Evolutionary conservation across 1,140 invertebrate species (phyloP).

Genomic region (Epicauta chinensis): DNA sequence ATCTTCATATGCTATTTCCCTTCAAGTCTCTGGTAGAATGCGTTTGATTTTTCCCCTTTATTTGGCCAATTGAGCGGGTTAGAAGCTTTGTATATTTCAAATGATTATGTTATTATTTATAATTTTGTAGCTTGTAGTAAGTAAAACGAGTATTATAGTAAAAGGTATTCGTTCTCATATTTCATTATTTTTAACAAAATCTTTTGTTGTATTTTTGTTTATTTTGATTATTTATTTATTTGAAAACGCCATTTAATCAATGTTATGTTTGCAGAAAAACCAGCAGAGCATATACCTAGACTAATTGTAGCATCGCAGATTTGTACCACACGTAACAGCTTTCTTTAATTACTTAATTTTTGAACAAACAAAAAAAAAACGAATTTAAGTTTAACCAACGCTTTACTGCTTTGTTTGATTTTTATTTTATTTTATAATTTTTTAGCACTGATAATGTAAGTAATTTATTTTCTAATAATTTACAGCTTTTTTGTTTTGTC

Average conservation of each 20-base stretch:
- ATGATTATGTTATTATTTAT: slow-evolving; percentile 24
- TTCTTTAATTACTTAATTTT: slow-evolving; percentile 24
- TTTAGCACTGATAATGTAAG: slow-evolving; percentile 29
- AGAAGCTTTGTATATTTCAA: slow-evolving; percentile 30
- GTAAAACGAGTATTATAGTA: slow-evolving; percentile 31
- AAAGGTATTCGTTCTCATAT: slow-evolving; percentile 18
- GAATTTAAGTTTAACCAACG: background rate
- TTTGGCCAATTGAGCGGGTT: slow-evolving; percentile 21
- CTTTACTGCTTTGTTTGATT: slow-evolving; percentile 21
- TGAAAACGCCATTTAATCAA: slow-evolving; percentile 32
- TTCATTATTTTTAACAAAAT: background rate
- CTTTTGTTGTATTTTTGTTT: slow-evolving; percentile 21
- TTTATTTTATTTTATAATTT: background rate
- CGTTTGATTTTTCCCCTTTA: slow-evolving; percentile 16
- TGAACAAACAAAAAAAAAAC: no score
- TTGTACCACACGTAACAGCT: slow-evolving; percentile 38
- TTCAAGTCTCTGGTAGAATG: background rate
- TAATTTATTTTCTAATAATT: slow-evolving; percentile 20
- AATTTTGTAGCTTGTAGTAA: slow-evolving; percentile 35
- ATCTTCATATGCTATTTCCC: background rate
- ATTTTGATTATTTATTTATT: slow-evolving; percentile 21
- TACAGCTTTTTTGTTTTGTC: slow-evolving; percentile 5
- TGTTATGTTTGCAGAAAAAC: slow-evolving; percentile 41
- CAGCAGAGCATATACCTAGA: slow-evolving; percentile 31
- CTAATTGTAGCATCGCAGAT: slow-evolving; percentile 41